Evolutionary conservation across 2,113 vertebrate genomes (phyloP), one percentile per base, ranked within the genome.

Genomic region (Elachura formosa): DNA sequence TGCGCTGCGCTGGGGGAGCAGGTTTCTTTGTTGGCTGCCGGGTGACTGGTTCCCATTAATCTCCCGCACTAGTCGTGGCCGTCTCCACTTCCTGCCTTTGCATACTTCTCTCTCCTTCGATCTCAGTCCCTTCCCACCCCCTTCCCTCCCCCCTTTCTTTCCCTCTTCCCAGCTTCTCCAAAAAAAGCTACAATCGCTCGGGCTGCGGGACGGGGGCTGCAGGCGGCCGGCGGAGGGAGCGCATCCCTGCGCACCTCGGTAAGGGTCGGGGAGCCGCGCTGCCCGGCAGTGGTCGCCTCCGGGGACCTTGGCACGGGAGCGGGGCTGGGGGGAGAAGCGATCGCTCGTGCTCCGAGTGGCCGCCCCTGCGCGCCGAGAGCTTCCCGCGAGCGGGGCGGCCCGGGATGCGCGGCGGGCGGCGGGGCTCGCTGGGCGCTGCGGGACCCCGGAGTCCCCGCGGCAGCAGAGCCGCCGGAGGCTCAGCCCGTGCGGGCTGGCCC

Each of bases 21-120:
- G 76, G 75, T 89, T 93, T 84, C 95, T 95, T 96, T 96, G 95
- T 93, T 94, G 90, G 96, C 95, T 79, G 90, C 92, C 59, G 93
- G 78, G 59, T 88, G 86, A 86, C 95, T 95, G 96, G 93, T 96
- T 96, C 96, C 95, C 89, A 96, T 97, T 96, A 95, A 96, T 97
- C 95, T 96, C 96, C 96, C 94, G 88, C 92, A 94, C 94, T 92
- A 94, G 86, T 89, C 87, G 93, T 62, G 76, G 93, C 96, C 90
- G 95, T 96, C 95, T 95, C 96, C 93, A 96, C 96, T 97, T 97
- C 97, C 97, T 97, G 97, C 80, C 95, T 96, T 95, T 43, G 94
- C 96, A 92, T 94, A 88, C 89, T 94, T 94, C 90, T 96, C 87
- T 90, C 82, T 90, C 94, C 85, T 85, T 89, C 80, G 43, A 88